A percentile compares a stretch with the other conserved stretches of the same genome.
phyloP scores from a whole-genome alignment of 2,888 invertebrate genomes.

The Tethea ocularis region DNA sequence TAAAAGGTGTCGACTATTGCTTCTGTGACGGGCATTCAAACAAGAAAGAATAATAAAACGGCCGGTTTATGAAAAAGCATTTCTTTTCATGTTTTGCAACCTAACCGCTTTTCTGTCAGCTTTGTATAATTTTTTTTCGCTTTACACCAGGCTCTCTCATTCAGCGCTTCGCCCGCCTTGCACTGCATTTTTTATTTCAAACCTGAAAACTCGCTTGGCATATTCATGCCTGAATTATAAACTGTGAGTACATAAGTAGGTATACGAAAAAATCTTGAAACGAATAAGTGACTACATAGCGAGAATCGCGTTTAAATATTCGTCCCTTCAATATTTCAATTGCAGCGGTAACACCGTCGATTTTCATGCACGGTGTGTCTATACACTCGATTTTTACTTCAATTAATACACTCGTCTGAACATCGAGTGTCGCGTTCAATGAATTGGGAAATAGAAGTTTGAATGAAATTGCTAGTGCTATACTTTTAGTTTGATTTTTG shows the following conservation, averaged over 20 bases:
- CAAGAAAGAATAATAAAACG: conserved; percentile 23
- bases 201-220: conserved; percentile 48
- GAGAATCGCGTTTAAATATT: neutral
- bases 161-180: conserved; percentile 53
- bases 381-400: conserved; percentile 33
- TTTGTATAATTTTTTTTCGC: conserved; percentile 52
- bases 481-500: neutral
- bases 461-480: conserved; percentile 22
- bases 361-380: conserved; percentile 12
- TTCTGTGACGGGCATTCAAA: conserved; percentile 12
- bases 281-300: neutral
- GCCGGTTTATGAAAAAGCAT: conserved; percentile 53
- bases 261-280: neutral
- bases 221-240: conserved; percentile 46
- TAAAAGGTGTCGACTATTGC: neutral
- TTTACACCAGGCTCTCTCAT: conserved; percentile 60
- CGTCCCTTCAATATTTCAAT: neutral
- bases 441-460: conserved; percentile 55
- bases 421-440: conserved; percentile 51
- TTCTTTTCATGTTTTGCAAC: conserved; percentile 60
- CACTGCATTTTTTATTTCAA: conserved; percentile 76
- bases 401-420: conserved; percentile 24
- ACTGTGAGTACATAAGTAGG: conserved; percentile 8
- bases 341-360: neutral
- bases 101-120: conserved; percentile 62